Percentiles rank a stretch among this genome's conserved stretches.
These are phyloP conservation scores for Carposina sasakii DNA, from an alignment of 1,140 invertebrate species.

Conservation along the genomic window DNA sequence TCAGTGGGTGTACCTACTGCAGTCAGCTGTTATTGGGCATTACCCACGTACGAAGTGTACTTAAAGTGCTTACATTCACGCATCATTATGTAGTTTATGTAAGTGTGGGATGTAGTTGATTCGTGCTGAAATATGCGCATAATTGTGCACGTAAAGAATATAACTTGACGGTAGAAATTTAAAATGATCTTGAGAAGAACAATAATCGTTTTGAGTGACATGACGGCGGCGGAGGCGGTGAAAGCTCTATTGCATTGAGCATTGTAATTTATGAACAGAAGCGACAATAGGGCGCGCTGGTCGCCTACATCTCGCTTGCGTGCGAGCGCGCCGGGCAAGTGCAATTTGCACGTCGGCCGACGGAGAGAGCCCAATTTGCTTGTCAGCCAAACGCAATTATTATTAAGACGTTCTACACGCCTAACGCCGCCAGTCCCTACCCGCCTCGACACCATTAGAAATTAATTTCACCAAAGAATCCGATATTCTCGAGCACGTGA, in stretches of 20 bases:
- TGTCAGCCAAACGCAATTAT: conserved; percentile 39
- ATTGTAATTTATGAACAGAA: too few relatives aligned
- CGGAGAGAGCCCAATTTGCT: conserved; percentile 44
- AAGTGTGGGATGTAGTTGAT: background rate
- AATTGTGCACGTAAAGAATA: background rate
- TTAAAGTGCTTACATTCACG: too few relatives aligned
- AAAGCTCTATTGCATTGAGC: too few relatives aligned
- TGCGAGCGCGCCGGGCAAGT: conserved; percentile 23
- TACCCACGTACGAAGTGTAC: too few relatives aligned
- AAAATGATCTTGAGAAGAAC: background rate
- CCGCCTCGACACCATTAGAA: conserved; percentile 32
- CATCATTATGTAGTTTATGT: too few relatives aligned
- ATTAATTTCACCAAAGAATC: conserved; percentile 45
- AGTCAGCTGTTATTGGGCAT: too few relatives aligned
- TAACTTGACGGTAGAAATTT: background rate
- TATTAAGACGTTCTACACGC: conserved; percentile 42
- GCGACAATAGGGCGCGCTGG: too few relatives aligned
- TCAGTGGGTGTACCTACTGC: too few relatives aligned
- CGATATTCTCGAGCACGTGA: conserved; percentile 3
- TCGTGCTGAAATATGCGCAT: too few relatives aligned
- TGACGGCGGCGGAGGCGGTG: background rate
- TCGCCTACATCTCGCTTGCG: conserved; percentile 33
- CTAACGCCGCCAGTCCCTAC: conserved; percentile 32
- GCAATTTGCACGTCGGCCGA: conserved; percentile 58
- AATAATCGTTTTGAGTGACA: too few relatives aligned